Base-by-base conservation (phyloP, 2,888 invertebrate genomes). In the Metalampra italica region DNA sequence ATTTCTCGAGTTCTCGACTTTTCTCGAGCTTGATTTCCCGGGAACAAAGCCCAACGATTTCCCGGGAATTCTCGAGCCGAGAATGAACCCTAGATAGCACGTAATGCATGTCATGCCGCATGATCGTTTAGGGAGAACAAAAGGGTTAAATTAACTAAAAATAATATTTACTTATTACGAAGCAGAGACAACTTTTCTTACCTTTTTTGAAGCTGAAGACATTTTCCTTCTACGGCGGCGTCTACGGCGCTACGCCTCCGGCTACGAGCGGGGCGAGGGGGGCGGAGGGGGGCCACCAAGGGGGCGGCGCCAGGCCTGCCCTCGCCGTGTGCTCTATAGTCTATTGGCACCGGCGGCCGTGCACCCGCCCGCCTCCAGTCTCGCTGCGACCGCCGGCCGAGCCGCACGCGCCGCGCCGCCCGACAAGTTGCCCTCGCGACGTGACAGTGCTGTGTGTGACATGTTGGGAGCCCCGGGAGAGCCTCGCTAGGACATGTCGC, bases 401-500 rank as follows among this genome's bases (percentile, higher is more conserved):
- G 61, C 50, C 52, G 66, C 63, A 71, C 66, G 77, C 66, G 66
- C 57, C 51, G 22, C 22, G 22, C 22, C 22, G 22, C 22, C 3
- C 22, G 22, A 2, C 3, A 22, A 22, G 22, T 22, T 22, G 22
- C 22, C 5, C 22, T 3, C 22, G 22, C 22, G 22, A 22, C 22
- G 22, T 22, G 22, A 22, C 22, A 55, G 69, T 66, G 68, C 60
- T 60, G 70, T 76, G 75, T 74, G 83, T 85, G 84, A 68, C 75
- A 85, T 85, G 85, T n/a, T 57, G 56, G 61, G 68, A 37, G 12
- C 14, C 39, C 7, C 8, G 39, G 78, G 77, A 59, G 62, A 62
- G 63, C 22, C 22, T 22, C 67, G 68, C 71, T 82, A 82, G 85
- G 87, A 78, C 84, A 97, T 97, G 97, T 97, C 97, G 84, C 94